A percentile compares a stretch with the other conserved stretches of the same genome.
Evolutionary conservation across 1,140 invertebrate genomes (phyloP).

Genomic region (Semibalanus balanoides): DNA sequence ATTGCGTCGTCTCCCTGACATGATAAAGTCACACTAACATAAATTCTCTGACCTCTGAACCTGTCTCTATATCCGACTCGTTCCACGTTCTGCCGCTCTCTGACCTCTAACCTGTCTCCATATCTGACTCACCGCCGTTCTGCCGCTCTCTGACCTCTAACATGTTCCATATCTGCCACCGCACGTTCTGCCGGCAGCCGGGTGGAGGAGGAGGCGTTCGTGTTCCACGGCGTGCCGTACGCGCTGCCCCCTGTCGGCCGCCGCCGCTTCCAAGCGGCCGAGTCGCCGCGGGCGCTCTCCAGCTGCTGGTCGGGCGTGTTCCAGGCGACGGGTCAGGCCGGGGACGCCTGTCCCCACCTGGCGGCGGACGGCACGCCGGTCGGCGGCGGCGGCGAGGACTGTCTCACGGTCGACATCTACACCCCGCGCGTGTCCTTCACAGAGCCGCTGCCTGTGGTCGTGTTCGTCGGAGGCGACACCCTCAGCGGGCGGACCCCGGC

Average conservation of each 20-base stretch:
- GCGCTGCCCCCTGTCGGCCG: conserved; percentile 56
- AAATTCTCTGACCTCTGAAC: no score
- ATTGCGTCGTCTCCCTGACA: no score
- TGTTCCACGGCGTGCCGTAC: conserved; percentile 72
- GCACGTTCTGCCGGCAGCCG: no score
- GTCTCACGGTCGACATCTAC: conserved; percentile 56
- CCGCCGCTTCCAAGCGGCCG: conserved; percentile 53
- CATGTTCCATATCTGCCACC: no score
- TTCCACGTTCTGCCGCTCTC: no score
- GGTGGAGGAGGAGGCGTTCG: conserved; percentile 54
- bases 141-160: background rate
- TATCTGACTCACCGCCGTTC: no score
- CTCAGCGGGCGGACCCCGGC: conserved; percentile 42
- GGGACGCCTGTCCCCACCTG: conserved; percentile 45
- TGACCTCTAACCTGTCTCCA: no score
- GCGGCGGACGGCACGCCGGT: conserved; percentile 4
- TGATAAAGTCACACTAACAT: no score
- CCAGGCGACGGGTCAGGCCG: conserved; percentile 42
- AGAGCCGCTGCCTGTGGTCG: conserved; percentile 58
- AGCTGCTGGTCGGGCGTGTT: conserved; percentile 67
- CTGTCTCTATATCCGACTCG: no score
- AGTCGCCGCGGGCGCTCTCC: conserved; percentile 45
- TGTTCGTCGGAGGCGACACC: conserved; percentile 60
- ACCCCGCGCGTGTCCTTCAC: conserved; percentile 38
- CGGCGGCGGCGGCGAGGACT: conserved; percentile 57